Evolutionary conservation across 2,888 invertebrate genomes (phyloP).

Genomic region (Dicranocentrus wangi): DNA sequence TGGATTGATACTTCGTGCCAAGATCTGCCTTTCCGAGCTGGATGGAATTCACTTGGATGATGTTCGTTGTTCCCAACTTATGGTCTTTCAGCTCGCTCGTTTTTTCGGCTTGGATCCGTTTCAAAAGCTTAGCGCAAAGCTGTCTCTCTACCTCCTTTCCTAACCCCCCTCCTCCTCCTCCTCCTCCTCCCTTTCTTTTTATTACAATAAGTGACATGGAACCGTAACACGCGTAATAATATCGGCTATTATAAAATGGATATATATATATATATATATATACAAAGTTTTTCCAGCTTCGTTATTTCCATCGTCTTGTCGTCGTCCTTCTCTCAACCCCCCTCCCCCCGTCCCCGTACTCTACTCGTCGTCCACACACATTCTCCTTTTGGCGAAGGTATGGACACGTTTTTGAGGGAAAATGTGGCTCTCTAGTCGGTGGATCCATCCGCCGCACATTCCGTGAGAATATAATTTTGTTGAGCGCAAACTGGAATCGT

Average conservation of each 20-base stretch:
- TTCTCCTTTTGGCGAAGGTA: neutral
- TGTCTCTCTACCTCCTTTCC: neutral
- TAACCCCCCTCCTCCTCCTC: neutral
- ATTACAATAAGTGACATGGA: conserved; percentile 34
- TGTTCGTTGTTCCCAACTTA: conserved; percentile 36
- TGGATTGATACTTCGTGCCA: conserved; percentile 66
- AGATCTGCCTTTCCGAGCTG: conserved; percentile 51
- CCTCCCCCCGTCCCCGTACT: neutral
- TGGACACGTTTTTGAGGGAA: conserved; percentile 26
- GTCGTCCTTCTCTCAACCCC: conserved; percentile 14
- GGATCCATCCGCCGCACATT: neutral
- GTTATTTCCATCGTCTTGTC: neutral
- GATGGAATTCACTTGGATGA: conserved; percentile 57
- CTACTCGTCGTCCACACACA: neutral
- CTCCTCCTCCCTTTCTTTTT: conserved; percentile 9
- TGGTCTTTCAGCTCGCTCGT: no score
- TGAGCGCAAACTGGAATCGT: conserved; percentile 4
- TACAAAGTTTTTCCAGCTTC: neutral
- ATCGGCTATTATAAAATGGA: conserved; percentile 7
- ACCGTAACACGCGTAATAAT: conserved; percentile 10
- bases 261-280: conserved; percentile 4
- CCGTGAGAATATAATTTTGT: conserved; percentile 25
- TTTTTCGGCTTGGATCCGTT: conserved; percentile 59
- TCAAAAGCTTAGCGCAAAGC: conserved; percentile 58
- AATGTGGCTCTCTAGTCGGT: conserved; percentile 15